These are phyloP conservation scores for Triops longicaudatus DNA, from an alignment of 1,140 invertebrate genomes.

Conservation along the genomic window DNA sequence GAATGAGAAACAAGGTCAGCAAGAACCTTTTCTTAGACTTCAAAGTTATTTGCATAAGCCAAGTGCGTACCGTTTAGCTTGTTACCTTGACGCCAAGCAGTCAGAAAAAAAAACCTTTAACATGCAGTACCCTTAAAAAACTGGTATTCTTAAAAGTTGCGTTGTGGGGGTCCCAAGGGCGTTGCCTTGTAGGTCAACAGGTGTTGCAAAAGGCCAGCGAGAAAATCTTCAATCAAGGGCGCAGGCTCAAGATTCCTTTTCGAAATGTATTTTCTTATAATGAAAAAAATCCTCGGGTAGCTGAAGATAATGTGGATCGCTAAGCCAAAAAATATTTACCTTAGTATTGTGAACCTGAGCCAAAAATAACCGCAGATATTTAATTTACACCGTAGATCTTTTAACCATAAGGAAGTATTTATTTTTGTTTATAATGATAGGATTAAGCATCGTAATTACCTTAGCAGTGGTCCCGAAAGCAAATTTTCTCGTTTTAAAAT, in stretches of 20 bases:
- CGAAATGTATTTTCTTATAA: not conserved
- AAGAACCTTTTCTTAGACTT: not conserved
- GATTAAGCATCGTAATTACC: no score
- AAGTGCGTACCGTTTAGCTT: conserved; percentile 2
- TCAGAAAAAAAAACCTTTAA: not conserved
- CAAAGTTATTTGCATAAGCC: not conserved
- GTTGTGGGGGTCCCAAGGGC: conserved; percentile 13
- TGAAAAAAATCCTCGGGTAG: not conserved
- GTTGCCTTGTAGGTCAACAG: conserved; percentile 11
- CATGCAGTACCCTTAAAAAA: not conserved
- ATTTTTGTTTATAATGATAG: no score
- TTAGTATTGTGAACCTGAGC: no score
- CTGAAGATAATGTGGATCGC: no score
- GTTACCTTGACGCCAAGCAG: conserved; percentile 4
- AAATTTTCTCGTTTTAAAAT: no score
- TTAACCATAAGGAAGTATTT: no score
- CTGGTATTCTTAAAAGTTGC: conserved; percentile 11
- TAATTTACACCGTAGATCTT: no score
- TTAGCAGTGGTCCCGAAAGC: no score
- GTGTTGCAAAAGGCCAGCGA: conserved; percentile 4
- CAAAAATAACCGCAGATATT: no score
- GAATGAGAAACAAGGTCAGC: not conserved
- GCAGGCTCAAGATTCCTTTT: not conserved
- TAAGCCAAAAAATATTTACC: no score
- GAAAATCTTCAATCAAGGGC: conserved; percentile 15